Base-by-base conservation (phyloP, 1,140 invertebrate genomes). In the Brevipalpus yothersi region DNA sequence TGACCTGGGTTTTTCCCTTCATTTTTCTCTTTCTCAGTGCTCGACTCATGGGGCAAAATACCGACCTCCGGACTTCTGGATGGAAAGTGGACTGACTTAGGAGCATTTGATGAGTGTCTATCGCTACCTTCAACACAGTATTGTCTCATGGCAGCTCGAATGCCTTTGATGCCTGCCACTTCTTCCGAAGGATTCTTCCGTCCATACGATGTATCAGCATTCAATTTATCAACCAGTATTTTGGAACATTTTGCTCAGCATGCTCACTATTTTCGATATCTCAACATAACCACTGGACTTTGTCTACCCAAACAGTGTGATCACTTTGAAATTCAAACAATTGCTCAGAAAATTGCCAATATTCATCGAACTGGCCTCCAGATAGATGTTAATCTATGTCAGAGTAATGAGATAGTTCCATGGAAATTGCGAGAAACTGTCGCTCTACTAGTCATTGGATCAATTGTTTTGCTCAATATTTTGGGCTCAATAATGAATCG, bases 71-170 rank as follows among this genome's bases (percentile, higher is more conserved):
- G 60, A 4, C 15, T 61, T 4, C 40, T 61, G n/a, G 55, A 58
- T 10, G 60, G 60, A 56, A 61, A 54, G n/a, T 49, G 58, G 4
- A 45, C 53, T n/a, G 41, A 56, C 21, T 23, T 61, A 19, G 60
- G 60, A 42, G 40, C 60, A 21, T 61, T 51, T 49, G 60, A 61
- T 56, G 40, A 58, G 17, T 61, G 60, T 56, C 13, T 61, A 53
- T 53, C 51, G 19, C 54, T 59, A 17, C 41, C 19, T 53, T 59
- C 53, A 41, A 51, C n/a, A 3, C 49, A 51, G 8, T 51, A 51
- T 51, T 51, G 49, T 17, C 49, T 51, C 17, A n/a, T 51, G 2
- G n/a, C n/a, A 19, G 21, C 49, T 19, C n/a, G 21, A 19, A 19
- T 51, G 9, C 49, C 49, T 51, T 8, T 51, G 5, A 19, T 51